These are phyloP conservation scores for Petrocephalus sullivani DNA, from an alignment of 2,797 vertebrate genomes.

Conservation along the genomic window DNA sequence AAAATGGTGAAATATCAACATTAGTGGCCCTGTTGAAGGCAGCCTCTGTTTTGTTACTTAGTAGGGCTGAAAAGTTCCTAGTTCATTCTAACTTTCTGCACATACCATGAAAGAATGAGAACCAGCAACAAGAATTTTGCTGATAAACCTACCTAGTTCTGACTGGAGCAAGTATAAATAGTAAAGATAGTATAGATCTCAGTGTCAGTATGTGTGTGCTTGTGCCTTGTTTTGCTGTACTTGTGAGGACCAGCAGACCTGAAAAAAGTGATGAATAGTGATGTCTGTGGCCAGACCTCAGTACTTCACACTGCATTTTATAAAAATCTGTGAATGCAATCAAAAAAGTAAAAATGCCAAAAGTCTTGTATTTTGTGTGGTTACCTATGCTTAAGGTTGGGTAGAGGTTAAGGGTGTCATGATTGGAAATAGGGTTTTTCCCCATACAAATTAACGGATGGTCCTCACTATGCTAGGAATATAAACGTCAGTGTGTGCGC, in stretches of 20 bases:
- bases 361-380: no score
- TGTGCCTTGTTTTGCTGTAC: neutral
- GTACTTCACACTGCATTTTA: no score
- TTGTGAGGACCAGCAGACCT: no score
- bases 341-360: no score
- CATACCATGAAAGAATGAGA: neutral
- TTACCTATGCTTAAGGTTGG: no score
- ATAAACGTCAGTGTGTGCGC: neutral
- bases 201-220: neutral
- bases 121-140: neutral
- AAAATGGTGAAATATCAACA: constrained; percentile 3
- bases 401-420: no score
- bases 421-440: no score
- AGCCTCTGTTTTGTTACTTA: neutral
- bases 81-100: neutral
- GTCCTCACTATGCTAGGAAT: neutral
- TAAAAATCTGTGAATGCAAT: no score
- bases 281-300: no score
- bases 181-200: no score
- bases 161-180: neutral
- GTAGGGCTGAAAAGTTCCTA: neutral
- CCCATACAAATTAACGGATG: no score
- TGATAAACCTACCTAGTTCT: neutral
- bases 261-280: no score
- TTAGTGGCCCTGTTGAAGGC: neutral